A percentile compares a stretch with the other conserved stretches of the same genome.
Evolutionary conservation across 2,797 vertebrate species (phyloP).

Genomic region (Ficedula albicollis): DNA sequence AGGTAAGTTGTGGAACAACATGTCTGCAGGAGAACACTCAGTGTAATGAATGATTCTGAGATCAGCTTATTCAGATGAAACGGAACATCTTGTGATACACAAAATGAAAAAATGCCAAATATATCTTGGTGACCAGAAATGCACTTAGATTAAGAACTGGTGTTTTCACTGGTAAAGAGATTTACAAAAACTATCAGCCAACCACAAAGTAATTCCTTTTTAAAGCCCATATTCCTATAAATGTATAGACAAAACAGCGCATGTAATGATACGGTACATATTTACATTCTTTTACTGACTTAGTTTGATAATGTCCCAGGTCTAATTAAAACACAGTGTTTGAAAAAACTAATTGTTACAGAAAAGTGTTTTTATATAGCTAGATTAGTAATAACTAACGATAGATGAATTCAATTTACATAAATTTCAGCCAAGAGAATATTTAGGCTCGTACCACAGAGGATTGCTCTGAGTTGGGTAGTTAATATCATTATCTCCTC

Average conservation of each 20-base stretch:
- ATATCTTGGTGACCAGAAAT: neutral
- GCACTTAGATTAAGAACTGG: neutral
- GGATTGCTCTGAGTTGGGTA: slow-evolving; percentile 94
- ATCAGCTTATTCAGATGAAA: neutral
- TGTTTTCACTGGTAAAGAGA: neutral
- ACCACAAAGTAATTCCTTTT: neutral
- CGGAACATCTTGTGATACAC: neutral
- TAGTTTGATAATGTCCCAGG: slow-evolving; percentile 77
- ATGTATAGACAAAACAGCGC: slow-evolving; percentile 23
- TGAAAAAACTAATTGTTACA: slow-evolving; percentile 91
- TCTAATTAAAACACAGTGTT: slow-evolving; percentile 91
- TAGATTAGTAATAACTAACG: slow-evolving; percentile 90
- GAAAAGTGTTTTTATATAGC: slow-evolving; percentile 88
- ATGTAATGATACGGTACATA: slow-evolving; percentile 12
- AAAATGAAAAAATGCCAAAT: neutral
- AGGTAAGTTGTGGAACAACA: neutral
- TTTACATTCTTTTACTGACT: slow-evolving; percentile 52
- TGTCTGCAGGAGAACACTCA: neutral
- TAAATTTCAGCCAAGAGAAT: slow-evolving; percentile 94
- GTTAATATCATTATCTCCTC: slow-evolving; percentile 95
- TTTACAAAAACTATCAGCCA: neutral
- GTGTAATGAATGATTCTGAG: neutral
- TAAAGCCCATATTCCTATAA: slow-evolving; percentile 22
- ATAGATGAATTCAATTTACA: slow-evolving; percentile 98
- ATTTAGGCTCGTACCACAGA: slow-evolving; percentile 91